These are phyloP conservation scores for Alces alces DNA, from an alignment of 2,113 vertebrate species.

Conservation along the genomic window DNA sequence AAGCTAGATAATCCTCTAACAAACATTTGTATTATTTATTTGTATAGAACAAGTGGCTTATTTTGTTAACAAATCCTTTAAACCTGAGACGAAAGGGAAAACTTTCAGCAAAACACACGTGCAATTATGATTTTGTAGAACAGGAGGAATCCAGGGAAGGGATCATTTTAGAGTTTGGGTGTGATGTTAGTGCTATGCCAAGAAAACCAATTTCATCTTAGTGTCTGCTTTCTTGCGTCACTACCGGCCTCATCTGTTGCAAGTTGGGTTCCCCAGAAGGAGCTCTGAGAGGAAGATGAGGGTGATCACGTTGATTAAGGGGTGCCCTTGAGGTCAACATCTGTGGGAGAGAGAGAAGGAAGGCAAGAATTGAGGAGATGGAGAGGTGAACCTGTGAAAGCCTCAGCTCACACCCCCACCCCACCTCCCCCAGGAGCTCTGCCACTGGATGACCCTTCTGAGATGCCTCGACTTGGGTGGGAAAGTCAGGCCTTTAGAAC, in stretches of 20 bases:
- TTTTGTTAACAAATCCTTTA: background rate
- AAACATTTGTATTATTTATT: background rate
- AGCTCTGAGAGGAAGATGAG: background rate
- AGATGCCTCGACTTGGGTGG: background rate
- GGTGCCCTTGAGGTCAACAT: background rate
- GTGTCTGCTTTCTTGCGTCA: background rate
- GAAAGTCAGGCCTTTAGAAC: background rate
- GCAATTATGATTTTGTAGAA: constrained; percentile 92
- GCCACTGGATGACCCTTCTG: background rate
- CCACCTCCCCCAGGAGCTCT: background rate
- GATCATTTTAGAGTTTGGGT: constrained; percentile 87
- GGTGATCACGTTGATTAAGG: background rate
- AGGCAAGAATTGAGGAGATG: background rate
- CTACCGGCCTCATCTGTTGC: background rate
- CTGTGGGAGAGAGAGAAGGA: background rate
- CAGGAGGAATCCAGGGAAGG: constrained; percentile 86
- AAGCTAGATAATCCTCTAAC: background rate
- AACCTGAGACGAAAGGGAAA: background rate
- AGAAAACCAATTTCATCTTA: constrained; percentile 68
- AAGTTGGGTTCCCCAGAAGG: background rate
- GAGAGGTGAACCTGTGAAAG: background rate
- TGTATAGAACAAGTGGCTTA: background rate
- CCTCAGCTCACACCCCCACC: background rate
- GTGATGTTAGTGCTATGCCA: constrained; percentile 83
- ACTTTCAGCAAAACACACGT: background rate